Evolutionary conservation across 2,797 vertebrate species (phyloP), one percentile per base, ranked within the genome.

Genomic region (Hemibagrus guttatus): DNA sequence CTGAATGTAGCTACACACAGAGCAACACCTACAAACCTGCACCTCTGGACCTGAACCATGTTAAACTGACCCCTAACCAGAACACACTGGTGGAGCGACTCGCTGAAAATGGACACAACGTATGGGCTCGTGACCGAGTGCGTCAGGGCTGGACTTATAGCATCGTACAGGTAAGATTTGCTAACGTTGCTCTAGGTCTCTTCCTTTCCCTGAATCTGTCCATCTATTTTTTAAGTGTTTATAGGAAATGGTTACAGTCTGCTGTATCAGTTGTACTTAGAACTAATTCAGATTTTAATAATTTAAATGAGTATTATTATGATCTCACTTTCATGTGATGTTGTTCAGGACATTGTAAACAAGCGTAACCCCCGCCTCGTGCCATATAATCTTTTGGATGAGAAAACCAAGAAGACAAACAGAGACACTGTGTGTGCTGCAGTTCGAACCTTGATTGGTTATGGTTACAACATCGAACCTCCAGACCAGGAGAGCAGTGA

Each of bases 111-210:
- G 97, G 97, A 13, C 98, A 98, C 95, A 99, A 98, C 0, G 97
- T 99, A 46, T 99, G 98, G 98, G 98, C 97, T 0, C 94, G 98
- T 87, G 98, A 98, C 92, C 91, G 98, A 0, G 97, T 99, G 52
- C 96, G 95, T 9, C 97, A 98, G 91, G 97, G 97, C 79, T 99
- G 98, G 98, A 98, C 97, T 1, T 99, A 98, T 89, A 99, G 98
- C n/a, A 96, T 97, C 0, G 95, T 97, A 39, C 98, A 96, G 92
- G 95, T 95, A 76, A 19, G 90, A 7, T 0, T 16, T 13, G 6
- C 2, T 19, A 6, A 11, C 7, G 6, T 9, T 49, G 2, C 11
- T 81, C 26, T 3, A 13, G 59, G 59, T 19, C 6, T 81, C 23
- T 28, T 11, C 42, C 3, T 9, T 23, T 42, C 3, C 58, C 54